Conservation (phyloP, 2,797 vertebrate species). For the Acanthis flammea region DNA sequence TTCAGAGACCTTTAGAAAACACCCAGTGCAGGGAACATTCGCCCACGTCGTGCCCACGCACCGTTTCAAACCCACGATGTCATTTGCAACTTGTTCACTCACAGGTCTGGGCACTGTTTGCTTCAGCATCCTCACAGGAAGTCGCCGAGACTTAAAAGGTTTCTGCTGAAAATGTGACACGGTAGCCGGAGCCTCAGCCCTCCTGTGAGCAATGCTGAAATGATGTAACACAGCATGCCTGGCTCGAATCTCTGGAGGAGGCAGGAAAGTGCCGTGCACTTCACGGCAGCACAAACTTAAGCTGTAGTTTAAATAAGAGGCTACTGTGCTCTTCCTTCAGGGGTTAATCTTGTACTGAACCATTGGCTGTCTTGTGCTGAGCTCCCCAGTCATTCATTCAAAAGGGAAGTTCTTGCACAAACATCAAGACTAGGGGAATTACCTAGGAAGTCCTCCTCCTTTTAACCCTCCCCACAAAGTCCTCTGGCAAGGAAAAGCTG, state of each 20-base stretch:
- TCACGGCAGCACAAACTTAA: not conserved
- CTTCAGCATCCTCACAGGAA: not conserved
- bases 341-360: not conserved
- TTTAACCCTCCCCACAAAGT: not conserved
- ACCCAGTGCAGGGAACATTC: slow-evolving; percentile 50
- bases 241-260: not conserved
- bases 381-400: not conserved
- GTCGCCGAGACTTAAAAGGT: not conserved
- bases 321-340: not conserved
- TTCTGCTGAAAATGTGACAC: not conserved
- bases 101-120: not conserved
- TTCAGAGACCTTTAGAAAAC: slow-evolving; percentile 68
- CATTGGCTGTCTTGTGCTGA: not conserved
- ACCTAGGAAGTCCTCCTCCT: not conserved
- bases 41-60: slow-evolving; percentile 16
- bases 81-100: not conserved
- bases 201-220: not conserved
- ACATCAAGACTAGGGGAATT: not conserved
- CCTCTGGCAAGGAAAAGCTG: not conserved
- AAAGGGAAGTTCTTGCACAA: not conserved
- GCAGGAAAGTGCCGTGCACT: not conserved
- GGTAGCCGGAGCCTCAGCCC: not conserved
- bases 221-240: not conserved
- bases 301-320: not conserved
- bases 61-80: not conserved